These are phyloP conservation scores for Oreochromis grahami DNA, from an alignment of 2,797 vertebrate genomes.

Conservation along the genomic window DNA sequence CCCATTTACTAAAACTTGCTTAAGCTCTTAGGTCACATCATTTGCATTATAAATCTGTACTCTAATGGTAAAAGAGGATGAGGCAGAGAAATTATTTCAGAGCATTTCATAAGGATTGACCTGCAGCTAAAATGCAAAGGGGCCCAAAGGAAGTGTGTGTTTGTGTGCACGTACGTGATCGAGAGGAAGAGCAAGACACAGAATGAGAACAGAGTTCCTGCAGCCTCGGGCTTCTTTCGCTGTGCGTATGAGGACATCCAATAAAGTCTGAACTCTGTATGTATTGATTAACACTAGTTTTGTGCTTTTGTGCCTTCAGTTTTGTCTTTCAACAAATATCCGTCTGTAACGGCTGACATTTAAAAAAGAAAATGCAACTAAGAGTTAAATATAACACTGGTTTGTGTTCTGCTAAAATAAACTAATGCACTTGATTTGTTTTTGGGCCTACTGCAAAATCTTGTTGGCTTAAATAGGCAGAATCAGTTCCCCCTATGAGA, in stretches of 20 bases:
- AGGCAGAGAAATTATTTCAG: constrained; percentile 60
- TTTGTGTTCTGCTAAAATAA: neutral
- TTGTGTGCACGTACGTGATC: neutral
- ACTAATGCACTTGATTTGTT: neutral
- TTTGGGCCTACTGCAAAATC: neutral
- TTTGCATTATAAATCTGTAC: constrained; percentile 16
- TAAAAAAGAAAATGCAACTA: neutral
- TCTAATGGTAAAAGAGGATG: constrained; percentile 28
- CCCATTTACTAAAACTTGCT: constrained; percentile 9
- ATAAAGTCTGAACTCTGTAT: neutral
- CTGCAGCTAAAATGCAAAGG: constrained; percentile 47
- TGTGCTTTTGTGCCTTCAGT: neutral
- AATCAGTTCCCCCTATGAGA: neutral
- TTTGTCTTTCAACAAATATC: fast-evolving
- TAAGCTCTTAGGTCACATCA: constrained; percentile 15
- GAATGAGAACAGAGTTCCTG: constrained; percentile 6
- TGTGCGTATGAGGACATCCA: neutral
- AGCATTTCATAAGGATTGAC: constrained; percentile 67
- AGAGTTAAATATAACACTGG: neutral
- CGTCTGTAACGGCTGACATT: neutral
- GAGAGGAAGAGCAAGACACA: neutral
- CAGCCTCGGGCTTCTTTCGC: constrained; percentile 35
- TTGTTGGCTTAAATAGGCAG: neutral
- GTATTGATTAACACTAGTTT: neutral
- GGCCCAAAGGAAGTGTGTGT: constrained; percentile 28